A percentile compares a stretch with the other conserved stretches of the same genome.
These are phyloP conservation scores for Tolmerus cingulatus DNA, from an alignment of 2,888 invertebrate species.

Conservation along the genomic window DNA sequence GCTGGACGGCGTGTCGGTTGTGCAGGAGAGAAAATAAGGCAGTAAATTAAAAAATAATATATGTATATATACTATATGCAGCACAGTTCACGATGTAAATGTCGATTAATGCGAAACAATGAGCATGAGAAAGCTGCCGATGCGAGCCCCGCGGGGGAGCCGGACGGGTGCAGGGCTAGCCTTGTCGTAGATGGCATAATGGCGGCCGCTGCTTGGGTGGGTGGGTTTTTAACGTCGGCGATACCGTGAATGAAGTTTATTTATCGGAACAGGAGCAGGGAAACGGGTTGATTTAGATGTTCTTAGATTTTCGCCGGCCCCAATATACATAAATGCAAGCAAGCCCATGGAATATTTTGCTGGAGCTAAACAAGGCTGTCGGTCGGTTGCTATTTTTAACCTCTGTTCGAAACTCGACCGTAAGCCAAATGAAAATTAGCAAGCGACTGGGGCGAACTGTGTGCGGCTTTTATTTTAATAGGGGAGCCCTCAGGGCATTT, in stretches of 20 bases:
- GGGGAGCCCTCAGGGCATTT: not conserved
- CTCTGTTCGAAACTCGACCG: not conserved
- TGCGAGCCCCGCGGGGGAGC: not conserved
- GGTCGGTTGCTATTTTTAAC: not conserved
- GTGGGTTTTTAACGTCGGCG: not conserved
- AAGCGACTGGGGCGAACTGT: not conserved
- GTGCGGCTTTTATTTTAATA: not conserved
- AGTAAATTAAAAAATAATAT: not conserved
- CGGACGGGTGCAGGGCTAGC: not conserved
- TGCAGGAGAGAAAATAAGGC: not conserved
- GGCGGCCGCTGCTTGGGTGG: not conserved
- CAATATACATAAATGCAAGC: not conserved
- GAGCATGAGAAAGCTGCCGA: slow-evolving; percentile 4
- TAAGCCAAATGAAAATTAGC: not conserved
- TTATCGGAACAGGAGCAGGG: slow-evolving; percentile 26
- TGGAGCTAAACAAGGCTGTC: no score
- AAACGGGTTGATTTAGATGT: slow-evolving; percentile 12
- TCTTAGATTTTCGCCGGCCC: not conserved
- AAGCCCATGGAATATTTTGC: not conserved
- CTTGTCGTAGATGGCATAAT: not conserved
- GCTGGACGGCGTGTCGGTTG: not conserved
- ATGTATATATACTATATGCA: not conserved
- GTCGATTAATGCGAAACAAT: slow-evolving; percentile 29
- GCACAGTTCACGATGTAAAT: not conserved
- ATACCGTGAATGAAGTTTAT: slow-evolving; percentile 35